A percentile compares a stretch with the other conserved stretches of the same genome.
phyloP scores from a whole-genome alignment of 2,113 vertebrate genomes.

The Barnardius zonarius region DNA sequence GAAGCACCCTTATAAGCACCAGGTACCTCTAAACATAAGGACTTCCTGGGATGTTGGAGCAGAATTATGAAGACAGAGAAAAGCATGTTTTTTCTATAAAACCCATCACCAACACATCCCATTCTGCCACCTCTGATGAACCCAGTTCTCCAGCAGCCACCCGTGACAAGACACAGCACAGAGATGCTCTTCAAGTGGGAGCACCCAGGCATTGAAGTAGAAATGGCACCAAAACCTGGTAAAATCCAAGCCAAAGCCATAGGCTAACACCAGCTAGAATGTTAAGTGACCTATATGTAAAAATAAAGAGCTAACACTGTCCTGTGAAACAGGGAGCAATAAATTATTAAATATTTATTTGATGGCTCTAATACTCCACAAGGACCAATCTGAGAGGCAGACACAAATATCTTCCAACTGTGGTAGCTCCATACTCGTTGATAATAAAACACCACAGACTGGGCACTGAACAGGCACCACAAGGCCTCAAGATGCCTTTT shows the following conservation, averaged over 20 bases:
- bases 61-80: background rate
- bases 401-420: background rate
- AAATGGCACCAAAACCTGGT: background rate
- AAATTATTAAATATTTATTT: background rate
- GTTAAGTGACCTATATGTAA: background rate
- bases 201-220: background rate
- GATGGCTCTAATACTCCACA: background rate
- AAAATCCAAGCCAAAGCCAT: background rate
- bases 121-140: background rate
- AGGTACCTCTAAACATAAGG: background rate
- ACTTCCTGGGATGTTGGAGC: background rate
- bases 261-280: too few relatives aligned
- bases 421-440: background rate
- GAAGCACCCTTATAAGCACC: background rate
- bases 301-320: fast-evolving
- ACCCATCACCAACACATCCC: background rate
- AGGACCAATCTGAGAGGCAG: background rate
- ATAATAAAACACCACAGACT: fast-evolving
- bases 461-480: too few relatives aligned
- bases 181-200: background rate
- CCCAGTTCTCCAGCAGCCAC: background rate
- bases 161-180: fast-evolving
- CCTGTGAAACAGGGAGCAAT: background rate
- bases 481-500: background rate
- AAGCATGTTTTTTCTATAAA: background rate